A percentile compares a stretch with the other conserved stretches of the same genome.
phyloP scores from a whole-genome alignment of 2,888 invertebrate genomes.

The Ormyrus thymus region DNA sequence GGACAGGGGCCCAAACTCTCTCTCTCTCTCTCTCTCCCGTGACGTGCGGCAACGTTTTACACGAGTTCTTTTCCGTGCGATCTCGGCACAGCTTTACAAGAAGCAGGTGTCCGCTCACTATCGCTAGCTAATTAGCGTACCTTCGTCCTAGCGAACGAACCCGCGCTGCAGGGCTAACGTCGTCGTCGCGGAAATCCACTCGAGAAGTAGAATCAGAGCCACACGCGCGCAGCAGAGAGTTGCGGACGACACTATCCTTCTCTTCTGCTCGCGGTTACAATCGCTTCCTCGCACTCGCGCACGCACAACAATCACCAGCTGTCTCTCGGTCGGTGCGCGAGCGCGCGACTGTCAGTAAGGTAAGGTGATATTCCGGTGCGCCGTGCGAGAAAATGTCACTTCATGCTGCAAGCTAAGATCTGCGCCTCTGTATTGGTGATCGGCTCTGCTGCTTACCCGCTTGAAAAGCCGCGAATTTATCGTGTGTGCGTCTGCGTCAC shows the following conservation, averaged over 20 bases:
- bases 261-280: not conserved
- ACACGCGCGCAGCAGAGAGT: not conserved
- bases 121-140: not conserved
- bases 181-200: not conserved
- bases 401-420: too few relatives aligned
- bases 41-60: conserved; percentile 3
- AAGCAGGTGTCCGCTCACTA: too few relatives aligned
- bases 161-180: not conserved
- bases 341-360: too few relatives aligned
- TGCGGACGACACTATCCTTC: conserved; percentile 33
- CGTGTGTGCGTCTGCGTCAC: too few relatives aligned
- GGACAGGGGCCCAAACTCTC: conserved; percentile 12
- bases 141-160: not conserved
- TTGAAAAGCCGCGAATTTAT: too few relatives aligned
- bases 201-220: not conserved
- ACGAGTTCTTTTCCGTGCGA: conserved; percentile 2
- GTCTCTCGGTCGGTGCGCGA: too few relatives aligned
- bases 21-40: conserved; percentile 13
- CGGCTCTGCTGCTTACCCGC: too few relatives aligned
- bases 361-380: too few relatives aligned
- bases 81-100: not conserved
- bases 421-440: too few relatives aligned
- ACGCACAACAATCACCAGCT: too few relatives aligned
- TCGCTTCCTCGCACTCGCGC: not conserved
- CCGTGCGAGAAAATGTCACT: too few relatives aligned